A percentile compares a stretch with the other conserved stretches of the same genome.
Conservation (phyloP, 2,888 invertebrate species). For the Caenorhabditis sinica region DNA sequence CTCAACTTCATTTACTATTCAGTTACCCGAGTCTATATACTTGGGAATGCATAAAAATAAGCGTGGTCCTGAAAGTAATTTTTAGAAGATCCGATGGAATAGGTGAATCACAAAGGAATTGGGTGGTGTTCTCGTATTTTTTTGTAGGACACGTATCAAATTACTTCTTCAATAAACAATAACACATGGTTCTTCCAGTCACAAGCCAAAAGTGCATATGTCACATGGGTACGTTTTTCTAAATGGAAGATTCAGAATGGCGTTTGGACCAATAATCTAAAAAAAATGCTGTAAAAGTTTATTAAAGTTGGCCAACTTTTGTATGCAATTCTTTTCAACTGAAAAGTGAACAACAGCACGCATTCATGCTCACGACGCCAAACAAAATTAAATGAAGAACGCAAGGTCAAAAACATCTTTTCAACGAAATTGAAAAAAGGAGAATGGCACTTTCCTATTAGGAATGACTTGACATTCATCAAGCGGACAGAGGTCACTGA, state of each 20-base stretch:
- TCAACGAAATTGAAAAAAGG: not conserved
- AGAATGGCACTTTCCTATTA: constrained; percentile 12
- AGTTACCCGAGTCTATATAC: not conserved
- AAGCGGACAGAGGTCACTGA: not conserved
- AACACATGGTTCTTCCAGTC: no score
- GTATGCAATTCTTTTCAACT: no score
- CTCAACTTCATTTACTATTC: not conserved
- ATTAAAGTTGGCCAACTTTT: no score
- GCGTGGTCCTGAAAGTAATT: not conserved
- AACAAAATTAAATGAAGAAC: not conserved
- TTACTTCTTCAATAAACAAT: no score
- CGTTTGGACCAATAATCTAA: no score
- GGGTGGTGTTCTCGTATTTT: not conserved
- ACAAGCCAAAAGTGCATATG: no score
- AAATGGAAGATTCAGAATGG: no score
- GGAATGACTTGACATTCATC: not conserved
- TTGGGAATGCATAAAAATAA: not conserved
- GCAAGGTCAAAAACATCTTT: not conserved
- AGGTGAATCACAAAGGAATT: not conserved
- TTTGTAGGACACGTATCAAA: no score
- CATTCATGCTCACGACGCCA: not conserved
- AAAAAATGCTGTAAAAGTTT: no score
- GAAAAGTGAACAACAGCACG: no score
- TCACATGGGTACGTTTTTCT: no score
- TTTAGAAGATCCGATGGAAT: not conserved